Evolutionary conservation across 2,888 invertebrate genomes (phyloP), one percentile per base, ranked within the genome.

Genomic region (Augochlorella aurata): DNA sequence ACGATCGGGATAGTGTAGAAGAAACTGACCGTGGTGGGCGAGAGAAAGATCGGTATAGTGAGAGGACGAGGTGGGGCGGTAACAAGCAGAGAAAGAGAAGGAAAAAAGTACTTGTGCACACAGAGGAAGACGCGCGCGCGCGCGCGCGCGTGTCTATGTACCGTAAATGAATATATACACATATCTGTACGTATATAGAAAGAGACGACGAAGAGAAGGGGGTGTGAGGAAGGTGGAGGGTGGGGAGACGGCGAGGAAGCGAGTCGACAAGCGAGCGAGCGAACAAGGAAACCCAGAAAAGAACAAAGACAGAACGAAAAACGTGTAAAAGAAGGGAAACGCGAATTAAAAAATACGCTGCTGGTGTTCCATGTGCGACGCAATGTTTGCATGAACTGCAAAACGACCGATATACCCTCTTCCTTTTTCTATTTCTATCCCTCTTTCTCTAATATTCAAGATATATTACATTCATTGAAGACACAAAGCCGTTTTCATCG

Each of bases 281-380:
- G 76, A 73, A 38, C 14, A 79, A 61, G 75, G 58, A 66, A 73
- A 71, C 54, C 67, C n/a, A 47, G 79, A n/a, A 45, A 65, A 49
- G 24, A 74, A 66, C 49, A 58, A 74, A 68, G 69, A 74, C 24
- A 49, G 74, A 70, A 71, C 58, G 74, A 70, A 73, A 73, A 77
- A 85, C 75, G 76, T 70, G 78, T 73, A 74, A 82, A 85, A 74
- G 79, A 83, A 80, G 70, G 65, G 71, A 87, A 77, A 83, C 82
- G 72, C 69, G 77, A 86, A 78, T 78, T 69, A 66, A 80, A 81
- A 79, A 71, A 68, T 82, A 80, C 70, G 77, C 52, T 81, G 80
- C 38, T 80, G 80, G 79, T 79, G 79, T 82, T 84, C 75, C 85
- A 81, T 86, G 82, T 81, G 84, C 74, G 78, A 67, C 70, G 75